Base-by-base conservation (phyloP, 2,797 vertebrate genomes). In the Tauraco hartlaubi region DNA sequence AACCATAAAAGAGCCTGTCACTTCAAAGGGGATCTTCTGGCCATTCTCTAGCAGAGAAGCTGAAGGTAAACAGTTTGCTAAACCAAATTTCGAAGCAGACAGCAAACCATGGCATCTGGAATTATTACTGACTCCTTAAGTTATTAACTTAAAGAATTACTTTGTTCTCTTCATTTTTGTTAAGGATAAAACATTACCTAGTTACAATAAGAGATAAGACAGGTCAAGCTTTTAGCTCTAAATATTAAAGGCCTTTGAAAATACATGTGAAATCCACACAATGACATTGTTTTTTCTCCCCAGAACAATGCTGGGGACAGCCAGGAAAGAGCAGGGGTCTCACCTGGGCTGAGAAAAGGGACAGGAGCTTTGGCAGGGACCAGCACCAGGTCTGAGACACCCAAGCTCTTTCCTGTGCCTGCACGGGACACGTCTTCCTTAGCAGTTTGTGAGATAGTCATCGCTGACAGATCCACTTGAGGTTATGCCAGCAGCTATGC, bases 1-100 rank as follows among this genome's bases (percentile, higher is more conserved):
- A 90, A n/a, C 49, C 83, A 64, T 76, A 71, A 90, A 92, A 92
- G 71, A 72, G 9, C 55, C 52, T 6, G 14, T 62, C 69, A 91
- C 86, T 95, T 96, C 93, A 93, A 96, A 95, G 88, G 35, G 39
- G 46, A 73, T 92, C 94, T 92, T 91, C 86, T 91, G 80, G 87
- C 72, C 62, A 26, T 84, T 85, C 85, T 59, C 61, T 56, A 12
- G 56, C 43, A 15, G 77, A 77, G 58, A 25, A 92, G 55, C 79
- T 90, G 76, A 77, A 94, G 94, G 67, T 58, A 76, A 55, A 44
- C 6, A 35, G 46, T 71, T 94, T 56, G 35, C 77, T 76, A 71
- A 88, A 28, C 51, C 68, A 83, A 66, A 76, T 83, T 73, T 83
- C 77, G 75, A 81, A 95, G 74, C 73, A 89, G 71, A 96, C 87